Evolutionary conservation across 2,888 invertebrate genomes (phyloP), one percentile per base, ranked within the genome.

Genomic region (Lasioglossum leucozonium): DNA sequence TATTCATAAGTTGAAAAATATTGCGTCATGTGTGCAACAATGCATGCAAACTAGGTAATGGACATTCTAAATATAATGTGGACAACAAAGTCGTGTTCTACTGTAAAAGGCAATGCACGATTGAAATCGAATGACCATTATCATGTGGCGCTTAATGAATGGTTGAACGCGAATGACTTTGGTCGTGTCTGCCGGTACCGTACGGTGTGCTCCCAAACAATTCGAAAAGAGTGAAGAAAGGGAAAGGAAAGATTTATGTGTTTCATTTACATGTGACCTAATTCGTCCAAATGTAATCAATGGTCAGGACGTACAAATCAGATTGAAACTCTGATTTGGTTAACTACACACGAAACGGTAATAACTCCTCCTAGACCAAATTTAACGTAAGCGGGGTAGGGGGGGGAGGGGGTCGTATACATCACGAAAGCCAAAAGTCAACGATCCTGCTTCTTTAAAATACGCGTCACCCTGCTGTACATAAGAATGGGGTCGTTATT

Each of bases 251-350:
- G 90, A 91, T 90, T 91, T 90, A 90, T 86, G 91, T 78, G 74
- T 89, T 88, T 89, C 90, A 92, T 92, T 92, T 91, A 92, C 91
- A 92, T 91, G 89, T 90, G 91, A 92, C 91, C 91, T 88, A 92
- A 91, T 92, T 91, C 88, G 88, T 87, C 77, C 42, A 81, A 76
- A 85, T 79, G 86, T 90, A 91, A 92, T 92, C 91, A 89, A 92
- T 92, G 91, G 87, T 86, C 86, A 86, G 80, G 84, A 87, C 87
- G 88, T 88, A 86, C 85, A 84, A 89, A 92, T 91, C 87, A 91
- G 91, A 91, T 91, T 87, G 90, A 84, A 90, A 89, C 89, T 74
- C 88, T 80, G 91, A 92, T 91, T 91, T 86, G 86, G 89, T 90
- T 90, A 90, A 86, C 90, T 89, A 92, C 89, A 85, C 91, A 89